Evolutionary conservation across 1,140 invertebrate genomes (phyloP).

Genomic region (Aphaenogaster rudis): DNA sequence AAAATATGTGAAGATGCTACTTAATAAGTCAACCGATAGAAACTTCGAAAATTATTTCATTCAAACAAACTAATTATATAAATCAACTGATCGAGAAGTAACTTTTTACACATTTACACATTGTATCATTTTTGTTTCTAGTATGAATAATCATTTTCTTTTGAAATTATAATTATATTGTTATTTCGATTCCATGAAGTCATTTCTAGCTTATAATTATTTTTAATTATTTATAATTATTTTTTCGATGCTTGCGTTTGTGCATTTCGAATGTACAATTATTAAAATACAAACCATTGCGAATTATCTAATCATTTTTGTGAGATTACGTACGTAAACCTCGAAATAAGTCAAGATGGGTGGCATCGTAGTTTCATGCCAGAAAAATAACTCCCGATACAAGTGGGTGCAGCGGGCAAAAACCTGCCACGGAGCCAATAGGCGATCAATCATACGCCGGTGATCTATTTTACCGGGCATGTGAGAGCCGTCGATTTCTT

Average conservation of each 20-base stretch:
- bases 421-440: slow-evolving; percentile 77
- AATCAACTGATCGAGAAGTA: neutral
- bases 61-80: neutral
- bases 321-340: slow-evolving; percentile 3
- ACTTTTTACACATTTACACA: neutral
- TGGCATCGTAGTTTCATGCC: slow-evolving; percentile 28
- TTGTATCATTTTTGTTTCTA: neutral
- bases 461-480: slow-evolving; percentile 85
- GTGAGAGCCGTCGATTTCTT: slow-evolving; percentile 84
- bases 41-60: slow-evolving; percentile 7
- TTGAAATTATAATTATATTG: slow-evolving; percentile 14
- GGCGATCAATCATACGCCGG: slow-evolving; percentile 85
- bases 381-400: slow-evolving; percentile 64
- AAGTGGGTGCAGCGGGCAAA: slow-evolving; percentile 64
- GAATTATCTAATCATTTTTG: slow-evolving; percentile 19
- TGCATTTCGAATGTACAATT: neutral
- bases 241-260: neutral
- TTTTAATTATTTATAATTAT: slow-evolving; percentile 1
- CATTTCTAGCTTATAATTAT: neutral
- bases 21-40: neutral
- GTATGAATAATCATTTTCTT: neutral
- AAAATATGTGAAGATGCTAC: neutral
- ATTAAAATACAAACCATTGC: neutral
- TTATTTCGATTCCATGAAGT: neutral
- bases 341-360: slow-evolving; percentile 32